Evolutionary conservation across 1,140 invertebrate species (phyloP).

Genomic region (Brachionus calyciflorus): DNA sequence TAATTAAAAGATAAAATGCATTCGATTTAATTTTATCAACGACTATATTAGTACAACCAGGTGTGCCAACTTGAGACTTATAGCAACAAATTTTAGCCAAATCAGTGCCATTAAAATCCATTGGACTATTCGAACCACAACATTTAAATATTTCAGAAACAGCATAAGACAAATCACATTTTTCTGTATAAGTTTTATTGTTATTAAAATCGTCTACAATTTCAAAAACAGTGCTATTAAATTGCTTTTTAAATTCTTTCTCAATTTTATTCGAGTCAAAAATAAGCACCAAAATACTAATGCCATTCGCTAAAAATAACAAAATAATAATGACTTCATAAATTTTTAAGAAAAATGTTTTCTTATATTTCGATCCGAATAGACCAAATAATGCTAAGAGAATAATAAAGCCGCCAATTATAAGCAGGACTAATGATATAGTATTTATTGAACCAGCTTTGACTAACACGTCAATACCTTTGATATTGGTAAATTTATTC

Average conservation of each 20-base stretch:
- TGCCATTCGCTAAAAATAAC: conserved; percentile 30
- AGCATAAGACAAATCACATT: not conserved
- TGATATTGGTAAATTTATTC: conserved; percentile 2
- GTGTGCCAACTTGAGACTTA: not conserved
- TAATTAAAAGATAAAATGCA: not conserved
- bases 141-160: conserved; percentile 31
- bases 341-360: conserved; percentile 1
- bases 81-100: not conserved
- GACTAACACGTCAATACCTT: conserved; percentile 2
- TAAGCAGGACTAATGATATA: not conserved
- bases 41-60: conserved; percentile 8
- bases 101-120: not conserved
- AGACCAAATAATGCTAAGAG: conserved; percentile 1
- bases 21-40: conserved; percentile 23
- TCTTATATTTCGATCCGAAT: not conserved
- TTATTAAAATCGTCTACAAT: not conserved
- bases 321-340: conserved; percentile 11
- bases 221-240: not conserved
- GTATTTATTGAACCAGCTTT: conserved; percentile 11
- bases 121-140: not conserved
- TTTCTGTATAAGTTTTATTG: not conserved
- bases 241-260: conserved; percentile 8
- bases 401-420: not conserved
- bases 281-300: not conserved
- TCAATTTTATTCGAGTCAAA: conserved; percentile 13